Evolutionary conservation across 2,888 invertebrate species (phyloP).

Genomic region (Macrophya annulata): DNA sequence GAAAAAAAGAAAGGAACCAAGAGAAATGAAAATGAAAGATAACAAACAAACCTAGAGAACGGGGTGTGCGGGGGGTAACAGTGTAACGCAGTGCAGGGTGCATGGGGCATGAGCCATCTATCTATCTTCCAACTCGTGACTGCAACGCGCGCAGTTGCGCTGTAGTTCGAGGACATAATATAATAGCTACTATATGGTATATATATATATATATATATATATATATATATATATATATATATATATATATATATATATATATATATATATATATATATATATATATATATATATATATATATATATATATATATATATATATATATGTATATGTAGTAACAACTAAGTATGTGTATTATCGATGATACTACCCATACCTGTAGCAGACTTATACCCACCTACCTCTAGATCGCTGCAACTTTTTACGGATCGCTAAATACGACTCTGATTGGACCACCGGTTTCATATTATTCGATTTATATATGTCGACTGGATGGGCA

Average conservation of each 20-base stretch:
- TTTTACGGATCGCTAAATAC: slow-evolving; percentile 61
- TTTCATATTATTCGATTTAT: slow-evolving; percentile 64
- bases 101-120: slow-evolving; percentile 43
- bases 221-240: background rate
- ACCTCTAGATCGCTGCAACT: slow-evolving; percentile 24
- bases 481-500: slow-evolving; percentile 25
- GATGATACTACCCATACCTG: no score
- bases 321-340: no score
- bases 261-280: no score
- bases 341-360: no score
- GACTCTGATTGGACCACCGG: slow-evolving; percentile 58
- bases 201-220: background rate
- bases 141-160: slow-evolving; percentile 15
- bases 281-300: no score
- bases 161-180: background rate
- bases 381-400: background rate
- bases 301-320: no score
- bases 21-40: background rate
- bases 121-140: slow-evolving; percentile 55
- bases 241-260: background rate
- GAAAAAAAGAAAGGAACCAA: slow-evolving; percentile 9
- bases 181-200: background rate
- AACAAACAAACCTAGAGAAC: background rate
- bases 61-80: no score
- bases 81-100: background rate